Evolutionary conservation across 1,140 invertebrate genomes (phyloP).

Genomic region (Nilaparvata lugens): DNA sequence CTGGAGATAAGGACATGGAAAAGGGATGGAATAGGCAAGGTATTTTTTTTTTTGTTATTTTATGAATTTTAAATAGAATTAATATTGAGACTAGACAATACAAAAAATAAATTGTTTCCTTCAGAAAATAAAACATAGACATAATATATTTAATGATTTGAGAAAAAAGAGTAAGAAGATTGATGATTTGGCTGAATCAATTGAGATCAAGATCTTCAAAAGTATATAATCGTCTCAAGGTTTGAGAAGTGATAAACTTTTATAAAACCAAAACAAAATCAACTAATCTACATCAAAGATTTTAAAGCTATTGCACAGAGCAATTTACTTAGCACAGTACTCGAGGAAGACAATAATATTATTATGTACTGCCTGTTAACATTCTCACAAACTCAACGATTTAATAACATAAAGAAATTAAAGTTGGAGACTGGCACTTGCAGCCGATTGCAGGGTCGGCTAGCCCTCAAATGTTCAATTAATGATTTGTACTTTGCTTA

Average conservation of each 20-base stretch:
- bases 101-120: constrained; percentile 3
- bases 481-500: constrained; percentile 15
- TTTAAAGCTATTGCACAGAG: constrained; percentile 15
- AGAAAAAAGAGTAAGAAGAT: background rate
- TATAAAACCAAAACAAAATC: constrained; percentile 1
- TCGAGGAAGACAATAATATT: constrained; percentile 1
- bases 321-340: constrained; percentile 9
- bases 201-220: constrained; percentile 11
- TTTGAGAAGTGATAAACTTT: constrained; percentile 5
- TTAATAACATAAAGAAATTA: constrained; percentile 9
- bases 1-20: background rate
- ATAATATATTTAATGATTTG: background rate
- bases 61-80: constrained; percentile 7
- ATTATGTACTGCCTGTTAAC: constrained; percentile 9
- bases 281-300: constrained; percentile 1
- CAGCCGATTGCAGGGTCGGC: constrained; percentile 14
- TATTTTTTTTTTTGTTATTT: constrained; percentile 13
- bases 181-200: constrained; percentile 13
- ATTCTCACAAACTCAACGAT: constrained; percentile 8
- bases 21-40: background rate
- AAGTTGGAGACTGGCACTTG: constrained; percentile 17
- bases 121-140: background rate
- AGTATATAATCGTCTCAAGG: background rate
- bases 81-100: constrained; percentile 7
- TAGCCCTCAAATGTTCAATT: constrained; percentile 9